phyloP scores from a whole-genome alignment of 1,140 invertebrate species.

The Tachypleus tridentatus region DNA sequence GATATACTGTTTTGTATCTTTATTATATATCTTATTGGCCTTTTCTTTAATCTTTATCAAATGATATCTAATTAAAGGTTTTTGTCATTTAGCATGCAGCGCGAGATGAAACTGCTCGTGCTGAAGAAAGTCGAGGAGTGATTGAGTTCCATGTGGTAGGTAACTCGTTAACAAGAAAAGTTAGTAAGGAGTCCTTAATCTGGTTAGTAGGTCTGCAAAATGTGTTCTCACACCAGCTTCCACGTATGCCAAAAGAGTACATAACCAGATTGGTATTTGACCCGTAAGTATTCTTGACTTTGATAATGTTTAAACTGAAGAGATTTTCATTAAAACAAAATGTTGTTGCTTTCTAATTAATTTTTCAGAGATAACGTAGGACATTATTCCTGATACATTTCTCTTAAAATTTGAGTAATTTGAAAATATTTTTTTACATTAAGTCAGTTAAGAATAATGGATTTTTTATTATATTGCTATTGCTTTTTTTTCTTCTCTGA shows the following conservation, averaged over 20 bases:
- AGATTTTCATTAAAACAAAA: too few relatives aligned
- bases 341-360: too few relatives aligned
- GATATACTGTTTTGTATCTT: background rate
- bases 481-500: too few relatives aligned
- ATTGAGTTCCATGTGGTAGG: constrained; percentile 91
- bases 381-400: too few relatives aligned
- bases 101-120: constrained; percentile 77
- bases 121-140: constrained; percentile 72
- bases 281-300: constrained; percentile 50
- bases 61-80: constrained; percentile 5
- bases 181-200: constrained; percentile 77
- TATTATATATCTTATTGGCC: background rate
- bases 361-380: too few relatives aligned
- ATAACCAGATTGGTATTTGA: constrained; percentile 95
- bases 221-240: constrained; percentile 89
- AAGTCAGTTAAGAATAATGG: too few relatives aligned
- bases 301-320: too few relatives aligned
- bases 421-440: too few relatives aligned
- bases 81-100: constrained; percentile 52
- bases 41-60: background rate
- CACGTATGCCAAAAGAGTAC: constrained; percentile 96
- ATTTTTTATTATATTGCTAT: too few relatives aligned
- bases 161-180: constrained; percentile 75
- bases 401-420: too few relatives aligned
- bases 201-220: constrained; percentile 90